Conservation (phyloP, 1,140 invertebrate genomes). For the Sinella curviseta region DNA sequence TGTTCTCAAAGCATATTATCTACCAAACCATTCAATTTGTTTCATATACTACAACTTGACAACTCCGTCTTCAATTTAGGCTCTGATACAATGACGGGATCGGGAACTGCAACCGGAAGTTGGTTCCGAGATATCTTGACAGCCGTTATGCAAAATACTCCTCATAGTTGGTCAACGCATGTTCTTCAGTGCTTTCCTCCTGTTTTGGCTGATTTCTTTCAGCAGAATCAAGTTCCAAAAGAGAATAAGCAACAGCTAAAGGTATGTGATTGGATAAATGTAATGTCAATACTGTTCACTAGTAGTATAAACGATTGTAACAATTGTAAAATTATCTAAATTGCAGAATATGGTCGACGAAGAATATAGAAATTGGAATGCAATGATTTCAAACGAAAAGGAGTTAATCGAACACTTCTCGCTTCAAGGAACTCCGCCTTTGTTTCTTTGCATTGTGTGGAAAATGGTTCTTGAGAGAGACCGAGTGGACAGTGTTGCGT, state of each 20-base stretch:
- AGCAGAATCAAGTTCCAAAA: constrained; percentile 75
- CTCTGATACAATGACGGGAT: constrained; percentile 61
- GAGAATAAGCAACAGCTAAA: constrained; percentile 89
- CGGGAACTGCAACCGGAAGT: constrained; percentile 72
- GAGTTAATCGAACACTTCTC: constrained; percentile 95
- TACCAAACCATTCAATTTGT: background rate
- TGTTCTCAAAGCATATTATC: constrained; percentile 53
- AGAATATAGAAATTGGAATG: constrained; percentile 93
- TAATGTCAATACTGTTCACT: constrained; percentile 57
- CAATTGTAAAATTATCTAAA: constrained; percentile 22
- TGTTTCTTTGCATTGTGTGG: constrained; percentile 90
- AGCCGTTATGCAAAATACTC: constrained; percentile 89
- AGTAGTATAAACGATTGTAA: background rate
- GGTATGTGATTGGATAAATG: constrained; percentile 54
- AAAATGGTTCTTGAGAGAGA: constrained; percentile 95
- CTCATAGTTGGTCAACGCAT: constrained; percentile 90
- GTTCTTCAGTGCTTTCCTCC: constrained; percentile 88
- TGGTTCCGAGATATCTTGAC: constrained; percentile 89
- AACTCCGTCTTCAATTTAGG: constrained; percentile 50
- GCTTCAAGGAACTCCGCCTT: constrained; percentile 78
- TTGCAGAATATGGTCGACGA: constrained; percentile 83
- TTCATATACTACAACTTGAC: background rate
- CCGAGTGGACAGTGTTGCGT: constrained; percentile 86
- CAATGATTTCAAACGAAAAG: constrained; percentile 88
- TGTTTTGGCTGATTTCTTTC: constrained; percentile 82